Percentiles rank a stretch among this genome's conserved stretches.
phyloP scores from a whole-genome alignment of 2,797 vertebrate genomes.

The Phataginus tricuspis region DNA sequence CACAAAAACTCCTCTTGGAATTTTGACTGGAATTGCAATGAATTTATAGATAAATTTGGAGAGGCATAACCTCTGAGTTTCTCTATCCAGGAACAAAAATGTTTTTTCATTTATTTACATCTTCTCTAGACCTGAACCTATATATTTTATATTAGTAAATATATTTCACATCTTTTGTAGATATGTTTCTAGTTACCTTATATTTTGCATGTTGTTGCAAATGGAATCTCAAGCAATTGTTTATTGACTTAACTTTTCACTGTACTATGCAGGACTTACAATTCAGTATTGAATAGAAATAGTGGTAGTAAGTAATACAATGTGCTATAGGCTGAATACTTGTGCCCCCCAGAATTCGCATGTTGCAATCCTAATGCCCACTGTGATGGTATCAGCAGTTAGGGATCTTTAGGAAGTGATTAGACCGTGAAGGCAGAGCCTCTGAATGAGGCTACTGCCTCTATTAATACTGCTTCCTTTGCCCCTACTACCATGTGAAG shows the following conservation, averaged over 20 bases:
- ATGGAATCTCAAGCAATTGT: neutral
- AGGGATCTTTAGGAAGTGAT: neutral
- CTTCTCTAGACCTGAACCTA: neutral
- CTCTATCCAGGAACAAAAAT: neutral
- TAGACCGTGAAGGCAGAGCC: neutral
- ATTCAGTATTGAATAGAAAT: neutral
- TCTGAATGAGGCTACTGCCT: neutral
- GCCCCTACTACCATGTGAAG: rapidly evolving
- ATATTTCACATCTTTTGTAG: neutral
- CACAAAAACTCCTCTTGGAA: neutral
- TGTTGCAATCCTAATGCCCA: neutral
- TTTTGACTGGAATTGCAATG: conserved; percentile 8
- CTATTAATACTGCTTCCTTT: neutral
- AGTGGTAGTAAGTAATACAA: neutral
- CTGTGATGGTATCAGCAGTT: neutral
- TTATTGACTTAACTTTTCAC: conserved; percentile 19
- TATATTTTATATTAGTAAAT: neutral
- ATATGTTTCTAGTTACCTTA: neutral
- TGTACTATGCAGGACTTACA: neutral
- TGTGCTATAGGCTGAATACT: neutral
- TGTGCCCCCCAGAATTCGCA: neutral
- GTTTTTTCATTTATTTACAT: neutral
- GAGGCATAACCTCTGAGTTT: neutral
- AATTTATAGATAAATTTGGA: neutral
- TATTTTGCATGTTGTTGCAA: neutral